A percentile compares a stretch with the other conserved stretches of the same genome.
Conservation (phyloP, 2,888 invertebrate species). For the Agonum fuliginosum region DNA sequence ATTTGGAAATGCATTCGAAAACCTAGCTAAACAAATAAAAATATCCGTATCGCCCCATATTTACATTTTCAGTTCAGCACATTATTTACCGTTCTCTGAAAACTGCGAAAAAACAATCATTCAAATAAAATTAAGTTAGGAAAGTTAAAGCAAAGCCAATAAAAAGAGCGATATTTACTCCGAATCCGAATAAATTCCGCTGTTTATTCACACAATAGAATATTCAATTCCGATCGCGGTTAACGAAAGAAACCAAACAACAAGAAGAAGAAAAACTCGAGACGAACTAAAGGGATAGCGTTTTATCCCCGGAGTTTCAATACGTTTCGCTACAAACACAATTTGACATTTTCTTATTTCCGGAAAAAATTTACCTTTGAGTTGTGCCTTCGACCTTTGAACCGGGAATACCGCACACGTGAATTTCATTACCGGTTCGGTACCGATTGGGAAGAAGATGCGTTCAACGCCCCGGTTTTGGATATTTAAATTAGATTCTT, state of each 20-base stretch:
- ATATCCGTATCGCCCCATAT: background rate
- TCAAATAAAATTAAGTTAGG: conserved; percentile 38
- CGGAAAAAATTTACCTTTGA: conserved; percentile 36
- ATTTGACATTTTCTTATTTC: conserved; percentile 48
- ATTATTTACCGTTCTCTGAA: conserved; percentile 2
- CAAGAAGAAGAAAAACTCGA: background rate
- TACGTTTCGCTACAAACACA: conserved; percentile 27
- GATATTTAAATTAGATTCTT: conserved; percentile 46
- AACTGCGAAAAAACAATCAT: conserved; percentile 32
- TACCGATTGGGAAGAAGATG: background rate
- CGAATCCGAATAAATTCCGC: conserved; percentile 1
- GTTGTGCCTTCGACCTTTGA: conserved; percentile 8
- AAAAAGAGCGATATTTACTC: conserved; percentile 31
- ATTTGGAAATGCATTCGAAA: background rate
- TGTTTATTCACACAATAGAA: conserved; percentile 41
- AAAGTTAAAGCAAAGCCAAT: conserved; percentile 37
- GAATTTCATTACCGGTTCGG: conserved; percentile 41
- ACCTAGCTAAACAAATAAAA: background rate
- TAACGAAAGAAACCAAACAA: conserved; percentile 17
- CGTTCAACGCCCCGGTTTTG: conserved; percentile 12
- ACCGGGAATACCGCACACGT: conserved; percentile 31
- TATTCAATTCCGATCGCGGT: conserved; percentile 40
- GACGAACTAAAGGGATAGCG: conserved; percentile 11
- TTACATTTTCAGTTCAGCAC: background rate
- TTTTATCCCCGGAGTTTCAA: conserved; percentile 26